Evolutionary conservation across 2,797 vertebrate genomes (phyloP).

Genomic region (Poecile montanus): DNA sequence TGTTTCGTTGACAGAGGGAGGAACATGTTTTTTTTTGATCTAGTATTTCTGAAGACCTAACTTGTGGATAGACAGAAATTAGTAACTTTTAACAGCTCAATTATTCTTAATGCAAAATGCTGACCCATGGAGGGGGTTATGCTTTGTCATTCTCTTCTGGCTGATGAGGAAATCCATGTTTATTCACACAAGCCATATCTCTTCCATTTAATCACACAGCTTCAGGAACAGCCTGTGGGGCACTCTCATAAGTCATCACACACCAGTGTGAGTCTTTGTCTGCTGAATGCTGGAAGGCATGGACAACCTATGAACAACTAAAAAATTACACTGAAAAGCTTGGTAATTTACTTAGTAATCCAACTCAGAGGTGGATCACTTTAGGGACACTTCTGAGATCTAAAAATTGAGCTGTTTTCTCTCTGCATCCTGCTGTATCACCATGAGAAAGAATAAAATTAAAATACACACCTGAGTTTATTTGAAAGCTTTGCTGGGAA

Average conservation of each 20-base stretch:
- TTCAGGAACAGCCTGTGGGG: neutral
- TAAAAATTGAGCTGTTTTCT: neutral
- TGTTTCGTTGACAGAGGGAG: neutral
- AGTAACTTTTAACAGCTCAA: neutral
- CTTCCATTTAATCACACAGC: neutral
- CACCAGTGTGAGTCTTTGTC: neutral
- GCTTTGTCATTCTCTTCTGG: neutral
- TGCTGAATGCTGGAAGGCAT: neutral
- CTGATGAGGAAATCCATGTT: neutral
- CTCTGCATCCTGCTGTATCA: neutral
- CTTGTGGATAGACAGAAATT: neutral
- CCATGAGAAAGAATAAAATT: neutral
- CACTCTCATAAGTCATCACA: neutral
- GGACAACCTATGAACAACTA: neutral
- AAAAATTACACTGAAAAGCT: neutral
- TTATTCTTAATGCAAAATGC: neutral
- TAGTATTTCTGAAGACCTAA: neutral
- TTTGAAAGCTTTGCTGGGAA: neutral
- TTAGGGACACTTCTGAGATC: neutral
- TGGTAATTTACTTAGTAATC: neutral
- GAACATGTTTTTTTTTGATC: neutral
- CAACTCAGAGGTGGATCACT: neutral
- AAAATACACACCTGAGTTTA: neutral
- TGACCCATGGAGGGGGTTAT: neutral
- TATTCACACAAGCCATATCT: neutral